Evolutionary conservation across 1,140 invertebrate species (phyloP), one percentile per base, ranked within the genome.

Genomic region (Pseudomyrmex sp.): DNA sequence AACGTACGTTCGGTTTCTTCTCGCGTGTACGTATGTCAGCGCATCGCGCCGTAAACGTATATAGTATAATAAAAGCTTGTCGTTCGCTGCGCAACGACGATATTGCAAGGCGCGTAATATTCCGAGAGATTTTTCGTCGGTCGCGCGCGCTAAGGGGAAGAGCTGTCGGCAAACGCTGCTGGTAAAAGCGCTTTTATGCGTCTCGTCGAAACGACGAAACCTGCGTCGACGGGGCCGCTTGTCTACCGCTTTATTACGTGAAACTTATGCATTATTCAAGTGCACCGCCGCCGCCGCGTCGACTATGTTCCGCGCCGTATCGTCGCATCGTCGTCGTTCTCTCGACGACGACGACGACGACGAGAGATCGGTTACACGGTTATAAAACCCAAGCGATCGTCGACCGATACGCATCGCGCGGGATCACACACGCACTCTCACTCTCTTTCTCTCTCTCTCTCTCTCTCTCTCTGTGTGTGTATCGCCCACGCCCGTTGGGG

Each of bases 211-310:
- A 59, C 63, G 44, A 26, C 54, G 46, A 15, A 10, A 50, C 59
- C 58, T 20, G 83, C 75, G 68, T 35, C 59, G 26, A 20, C 46
- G 35, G 46, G 68, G 68, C 52, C 62, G 83, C 69, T 82, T 26
- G 70, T 77, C 80, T 59, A 68, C 61, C 80, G 65, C 65, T 87
- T 77, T 87, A 87, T 87, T 84, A 87, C 79, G 85, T 85, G 56
- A 73, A 75, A 59, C 48, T 58, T 65, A 86, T 87, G 80, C 73
- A 87, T 87, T 87, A 87, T 87, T 87, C 85, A 87, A 68, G 79
- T 50, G 61, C 54, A 58, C 20, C 20, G 20, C 26, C 26, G 26
- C 46, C 58, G 35, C 65, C 58, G 59, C 68, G 59, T 62, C 56
- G 46, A 46, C 26, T 23, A 12, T 48, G 44, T 20, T 35, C 5